Conservation (phyloP, 2,797 vertebrate species). For the Saxicola maurus region DNA sequence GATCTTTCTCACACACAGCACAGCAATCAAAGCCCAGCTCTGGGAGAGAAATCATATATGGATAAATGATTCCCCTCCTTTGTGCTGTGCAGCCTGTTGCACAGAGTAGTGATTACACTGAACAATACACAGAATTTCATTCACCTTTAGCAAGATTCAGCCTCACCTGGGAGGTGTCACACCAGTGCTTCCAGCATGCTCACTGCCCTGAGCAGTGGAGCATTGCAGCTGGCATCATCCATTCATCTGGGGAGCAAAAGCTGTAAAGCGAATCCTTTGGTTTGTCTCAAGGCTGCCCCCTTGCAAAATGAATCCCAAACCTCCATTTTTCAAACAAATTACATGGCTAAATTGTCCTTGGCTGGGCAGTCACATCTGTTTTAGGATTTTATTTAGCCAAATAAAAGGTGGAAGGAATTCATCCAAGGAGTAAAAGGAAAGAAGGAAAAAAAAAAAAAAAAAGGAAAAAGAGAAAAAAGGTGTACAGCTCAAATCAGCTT, state of each 20-base stretch:
- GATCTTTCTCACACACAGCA: neutral
- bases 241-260: constrained; percentile 24
- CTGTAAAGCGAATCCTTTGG: constrained; percentile 18
- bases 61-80: constrained; percentile 20
- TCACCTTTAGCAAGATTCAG: constrained; percentile 31
- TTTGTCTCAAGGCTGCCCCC: constrained; percentile 34
- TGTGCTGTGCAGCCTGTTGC: constrained; percentile 32
- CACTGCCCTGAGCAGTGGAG: neutral
- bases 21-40: constrained; percentile 12
- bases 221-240: constrained; percentile 15
- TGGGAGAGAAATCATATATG: neutral
- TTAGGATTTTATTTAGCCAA: constrained; percentile 12
- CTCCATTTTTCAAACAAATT: constrained; percentile 60
- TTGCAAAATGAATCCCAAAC: constrained; percentile 48
- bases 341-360: constrained; percentile 62
- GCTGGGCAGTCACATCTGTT: constrained; percentile 39
- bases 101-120: constrained; percentile 44
- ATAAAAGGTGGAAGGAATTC: constrained; percentile 31
- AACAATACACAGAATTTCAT: constrained; percentile 38
- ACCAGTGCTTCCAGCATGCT: neutral
- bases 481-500: neutral
- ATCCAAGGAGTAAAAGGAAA: neutral
- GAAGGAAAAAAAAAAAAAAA: accelerated
- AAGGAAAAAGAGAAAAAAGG: neutral
- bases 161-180: neutral